A percentile compares a stretch with the other conserved stretches of the same genome.
These are phyloP conservation scores for Diadema setosum DNA, from an alignment of 35 echinoderm and acorn worm genomes.

Conservation along the genomic window DNA sequence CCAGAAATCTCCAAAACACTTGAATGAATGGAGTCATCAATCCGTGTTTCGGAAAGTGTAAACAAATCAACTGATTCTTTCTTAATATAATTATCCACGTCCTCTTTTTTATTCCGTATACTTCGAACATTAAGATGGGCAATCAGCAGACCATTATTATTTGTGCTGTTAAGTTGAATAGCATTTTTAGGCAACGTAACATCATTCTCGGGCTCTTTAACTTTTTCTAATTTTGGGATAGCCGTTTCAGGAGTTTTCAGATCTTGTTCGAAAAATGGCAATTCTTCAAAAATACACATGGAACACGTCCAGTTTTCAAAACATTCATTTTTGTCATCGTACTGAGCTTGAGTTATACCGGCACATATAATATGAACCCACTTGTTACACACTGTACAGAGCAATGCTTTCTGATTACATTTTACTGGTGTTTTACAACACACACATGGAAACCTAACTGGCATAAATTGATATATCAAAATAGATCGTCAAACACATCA, in stretches of 20 bases:
- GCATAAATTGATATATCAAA: too few relatives aligned
- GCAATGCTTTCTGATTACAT: too few relatives aligned
- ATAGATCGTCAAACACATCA: too few relatives aligned
- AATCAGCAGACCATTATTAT: background rate
- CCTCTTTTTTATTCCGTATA: background rate
- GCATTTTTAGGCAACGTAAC: background rate
- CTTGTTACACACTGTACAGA: too few relatives aligned
- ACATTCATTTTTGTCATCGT: too few relatives aligned
- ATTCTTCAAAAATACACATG: constrained; percentile 1
- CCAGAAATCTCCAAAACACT: too few relatives aligned
- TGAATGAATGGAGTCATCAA: too few relatives aligned
- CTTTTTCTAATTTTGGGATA: background rate
- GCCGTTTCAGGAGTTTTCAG: background rate
- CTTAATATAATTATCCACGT: background rate
- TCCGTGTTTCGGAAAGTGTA: constrained; percentile 14
- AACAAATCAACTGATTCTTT: background rate
- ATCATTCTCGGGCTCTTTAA: background rate
- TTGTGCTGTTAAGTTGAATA: background rate
- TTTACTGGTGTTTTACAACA: too few relatives aligned
- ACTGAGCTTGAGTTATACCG: too few relatives aligned
- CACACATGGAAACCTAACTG: too few relatives aligned
- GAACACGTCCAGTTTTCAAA: background rate
- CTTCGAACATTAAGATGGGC: background rate
- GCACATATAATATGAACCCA: too few relatives aligned
- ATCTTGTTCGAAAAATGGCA: background rate